Conservation (phyloP, 1,140 invertebrate species). For the Drosophila funebris region DNA sequence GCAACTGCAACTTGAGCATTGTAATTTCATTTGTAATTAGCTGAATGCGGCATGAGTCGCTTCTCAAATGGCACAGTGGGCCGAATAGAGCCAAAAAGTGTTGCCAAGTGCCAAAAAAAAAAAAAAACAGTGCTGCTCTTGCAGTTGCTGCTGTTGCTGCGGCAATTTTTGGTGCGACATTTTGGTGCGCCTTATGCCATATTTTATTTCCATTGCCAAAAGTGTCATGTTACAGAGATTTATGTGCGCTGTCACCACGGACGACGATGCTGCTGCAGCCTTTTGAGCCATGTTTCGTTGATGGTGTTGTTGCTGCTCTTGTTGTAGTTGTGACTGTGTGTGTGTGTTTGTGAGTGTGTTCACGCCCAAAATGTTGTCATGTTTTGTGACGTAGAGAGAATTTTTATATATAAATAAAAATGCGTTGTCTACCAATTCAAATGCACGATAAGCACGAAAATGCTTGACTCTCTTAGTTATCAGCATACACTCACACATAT, state of each 20-base stretch:
- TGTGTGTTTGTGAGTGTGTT: conserved; percentile 42
- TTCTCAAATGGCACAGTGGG: conserved; percentile 69
- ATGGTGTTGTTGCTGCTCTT: conserved; percentile 23
- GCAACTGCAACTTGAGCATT: conserved; percentile 41
- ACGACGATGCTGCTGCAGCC: conserved; percentile 55
- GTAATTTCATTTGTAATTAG: conserved; percentile 81
- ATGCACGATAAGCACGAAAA: conserved; percentile 61
- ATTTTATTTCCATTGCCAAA: conserved; percentile 84
- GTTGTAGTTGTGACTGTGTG: conserved; percentile 20
- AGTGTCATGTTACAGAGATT: conserved; percentile 84
- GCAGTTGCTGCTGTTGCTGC: conserved; percentile 16
- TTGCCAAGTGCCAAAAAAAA: conserved; percentile 44
- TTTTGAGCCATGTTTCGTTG: conserved; percentile 52
- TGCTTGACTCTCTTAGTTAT: conserved; percentile 70
- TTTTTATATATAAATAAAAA: conserved; percentile 65
- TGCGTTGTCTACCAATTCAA: conserved; percentile 75
- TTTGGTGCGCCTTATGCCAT: conserved; percentile 79
- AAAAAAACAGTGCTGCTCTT: not conserved
- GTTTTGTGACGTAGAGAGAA: conserved; percentile 69
- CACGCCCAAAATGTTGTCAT: conserved; percentile 81
- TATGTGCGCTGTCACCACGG: conserved; percentile 76
- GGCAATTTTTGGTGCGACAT: conserved; percentile 69
- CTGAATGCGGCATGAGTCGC: conserved; percentile 68
- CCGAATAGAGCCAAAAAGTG: conserved; percentile 25
- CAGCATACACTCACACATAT: conserved; percentile 37